Percentiles rank a stretch among this genome's conserved stretches.
Conservation (phyloP, 92 coral and sea anemone species). For the Palythoa heliodiscus region DNA sequence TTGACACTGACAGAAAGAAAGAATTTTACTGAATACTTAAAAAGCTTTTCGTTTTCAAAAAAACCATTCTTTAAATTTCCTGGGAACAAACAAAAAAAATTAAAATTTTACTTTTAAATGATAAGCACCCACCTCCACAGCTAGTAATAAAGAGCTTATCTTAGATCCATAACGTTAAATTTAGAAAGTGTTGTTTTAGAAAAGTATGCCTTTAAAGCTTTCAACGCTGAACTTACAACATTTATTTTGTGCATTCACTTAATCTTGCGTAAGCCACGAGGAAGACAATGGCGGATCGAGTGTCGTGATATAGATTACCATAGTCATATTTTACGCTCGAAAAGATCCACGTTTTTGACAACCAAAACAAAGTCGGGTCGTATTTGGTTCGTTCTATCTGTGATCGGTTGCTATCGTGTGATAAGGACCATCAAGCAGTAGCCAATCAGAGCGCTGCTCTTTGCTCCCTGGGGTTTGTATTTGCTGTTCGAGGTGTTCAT, state of each 20-base stretch:
- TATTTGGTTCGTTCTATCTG: slow-evolving; percentile 32
- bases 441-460: slow-evolving; percentile 77
- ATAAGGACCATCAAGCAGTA: slow-evolving; percentile 49
- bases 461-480: slow-evolving; percentile 75
- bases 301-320: slow-evolving; percentile 32
- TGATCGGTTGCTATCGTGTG: slow-evolving; percentile 50
- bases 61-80: slow-evolving; percentile 19
- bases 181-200: neutral
- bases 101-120: neutral
- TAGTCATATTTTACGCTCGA: slow-evolving; percentile 36
- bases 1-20: neutral
- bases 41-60: neutral
- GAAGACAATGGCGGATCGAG: slow-evolving; percentile 37
- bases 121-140: slow-evolving; percentile 37
- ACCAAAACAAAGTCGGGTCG: slow-evolving; percentile 38
- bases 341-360: slow-evolving; percentile 42
- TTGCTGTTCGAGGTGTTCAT: slow-evolving; percentile 80
- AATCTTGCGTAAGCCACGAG: slow-evolving; percentile 41
- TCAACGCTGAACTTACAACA: neutral
- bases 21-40: neutral
- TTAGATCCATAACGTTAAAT: neutral
- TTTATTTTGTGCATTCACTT: neutral
- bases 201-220: neutral
- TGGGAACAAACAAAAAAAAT: neutral
- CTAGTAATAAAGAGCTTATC: neutral